Evolutionary conservation across 2,888 invertebrate genomes (phyloP).

Genomic region (Chromoteleia sp.): DNA sequence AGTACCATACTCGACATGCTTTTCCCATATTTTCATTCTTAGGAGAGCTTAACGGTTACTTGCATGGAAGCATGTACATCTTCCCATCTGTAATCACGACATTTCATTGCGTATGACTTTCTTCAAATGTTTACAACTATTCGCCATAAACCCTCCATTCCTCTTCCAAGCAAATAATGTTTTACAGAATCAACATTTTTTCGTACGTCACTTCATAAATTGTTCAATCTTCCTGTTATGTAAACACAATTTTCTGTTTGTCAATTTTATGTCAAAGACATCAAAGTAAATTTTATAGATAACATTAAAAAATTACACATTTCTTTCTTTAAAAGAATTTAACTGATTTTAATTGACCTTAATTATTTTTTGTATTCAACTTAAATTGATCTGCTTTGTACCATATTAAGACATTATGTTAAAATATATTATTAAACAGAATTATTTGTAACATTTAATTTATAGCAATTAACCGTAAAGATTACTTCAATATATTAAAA

Average conservation of each 20-base stretch:
- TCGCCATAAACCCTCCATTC: conserved; percentile 9
- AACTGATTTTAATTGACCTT: too few species aligned
- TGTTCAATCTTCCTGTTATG: conserved; percentile 8
- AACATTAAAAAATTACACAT: too few species aligned
- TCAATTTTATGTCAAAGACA: too few species aligned
- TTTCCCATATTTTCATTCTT: conserved; percentile 62
- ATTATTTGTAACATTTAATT: too few species aligned
- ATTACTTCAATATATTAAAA: too few species aligned
- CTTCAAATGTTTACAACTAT: conserved; percentile 43
- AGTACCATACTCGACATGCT: conserved; percentile 21
- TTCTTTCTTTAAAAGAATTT: too few species aligned
- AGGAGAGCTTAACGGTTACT: conserved; percentile 46
- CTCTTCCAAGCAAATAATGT: conserved; percentile 12
- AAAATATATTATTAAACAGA: too few species aligned
- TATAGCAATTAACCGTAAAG: too few species aligned
- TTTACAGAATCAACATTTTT: background rate
- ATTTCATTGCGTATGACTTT: conserved; percentile 41
- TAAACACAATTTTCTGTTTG: background rate
- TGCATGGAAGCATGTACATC: conserved; percentile 33
- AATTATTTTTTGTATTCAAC: too few species aligned
- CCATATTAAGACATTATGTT: too few species aligned
- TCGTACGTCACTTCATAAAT: conserved; percentile 3
- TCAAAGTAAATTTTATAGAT: too few species aligned
- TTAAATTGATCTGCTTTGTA: too few species aligned
- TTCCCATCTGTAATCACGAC: conserved; percentile 50